Conservation (phyloP, 2,113 vertebrate genomes). For the Antechinus flavipes region DNA sequence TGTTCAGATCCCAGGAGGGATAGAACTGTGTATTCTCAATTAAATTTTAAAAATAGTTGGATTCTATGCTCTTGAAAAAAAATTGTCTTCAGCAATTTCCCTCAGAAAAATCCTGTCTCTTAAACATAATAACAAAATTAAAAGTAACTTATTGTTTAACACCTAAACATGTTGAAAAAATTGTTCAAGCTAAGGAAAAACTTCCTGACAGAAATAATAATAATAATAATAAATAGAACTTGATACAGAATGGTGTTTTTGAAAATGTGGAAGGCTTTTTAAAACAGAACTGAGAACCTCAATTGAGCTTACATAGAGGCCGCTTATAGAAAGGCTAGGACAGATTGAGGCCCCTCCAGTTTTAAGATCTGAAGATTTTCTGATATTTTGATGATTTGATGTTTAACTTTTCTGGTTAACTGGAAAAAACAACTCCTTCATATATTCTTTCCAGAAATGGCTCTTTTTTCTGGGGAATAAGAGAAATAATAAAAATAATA, state of each 20-base stretch:
- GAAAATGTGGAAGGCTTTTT: background rate
- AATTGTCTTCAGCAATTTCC: background rate
- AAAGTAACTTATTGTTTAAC: background rate
- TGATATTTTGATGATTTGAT: background rate
- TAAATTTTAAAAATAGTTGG: background rate
- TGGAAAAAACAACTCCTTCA: background rate
- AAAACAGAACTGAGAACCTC: background rate
- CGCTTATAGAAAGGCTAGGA: no score
- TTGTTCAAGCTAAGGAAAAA: background rate
- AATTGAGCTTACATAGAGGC: background rate
- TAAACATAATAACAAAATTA: slow-evolving; percentile 9
- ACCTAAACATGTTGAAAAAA: background rate
- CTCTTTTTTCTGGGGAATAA: background rate
- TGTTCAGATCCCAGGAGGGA: background rate
- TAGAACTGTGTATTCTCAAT: slow-evolving; percentile 12
- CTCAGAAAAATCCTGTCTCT: background rate
- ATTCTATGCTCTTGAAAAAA: background rate
- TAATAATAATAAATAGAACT: background rate
- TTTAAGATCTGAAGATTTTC: background rate
- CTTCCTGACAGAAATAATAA: background rate
- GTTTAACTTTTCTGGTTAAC: background rate
- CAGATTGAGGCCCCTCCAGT: background rate
- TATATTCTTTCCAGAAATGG: background rate
- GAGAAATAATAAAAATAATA: background rate
- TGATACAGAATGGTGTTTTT: background rate